A percentile compares a stretch with the other conserved stretches of the same genome.
These are phyloP conservation scores for Sminthurides aquaticus DNA, from an alignment of 2,888 invertebrate species.

Conservation along the genomic window DNA sequence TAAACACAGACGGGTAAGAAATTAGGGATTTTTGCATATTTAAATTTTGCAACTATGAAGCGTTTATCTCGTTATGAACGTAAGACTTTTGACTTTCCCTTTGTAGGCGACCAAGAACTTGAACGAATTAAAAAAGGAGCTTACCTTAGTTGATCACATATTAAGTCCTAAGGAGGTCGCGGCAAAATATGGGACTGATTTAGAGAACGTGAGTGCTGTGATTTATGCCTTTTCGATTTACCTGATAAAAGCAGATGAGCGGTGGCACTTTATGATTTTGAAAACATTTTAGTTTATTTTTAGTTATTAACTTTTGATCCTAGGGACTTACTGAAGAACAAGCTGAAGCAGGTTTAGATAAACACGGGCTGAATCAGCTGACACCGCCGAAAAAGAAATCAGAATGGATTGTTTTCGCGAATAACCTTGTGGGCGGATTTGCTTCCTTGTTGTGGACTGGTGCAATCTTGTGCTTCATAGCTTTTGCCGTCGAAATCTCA, in stretches of 20 bases:
- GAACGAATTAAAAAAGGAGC: slow-evolving; percentile 20
- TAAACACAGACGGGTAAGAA: too few species aligned
- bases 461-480: slow-evolving; percentile 93
- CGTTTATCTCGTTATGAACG: too few species aligned
- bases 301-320: background rate
- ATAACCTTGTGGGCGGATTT: slow-evolving; percentile 67
- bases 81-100: too few species aligned
- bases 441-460: slow-evolving; percentile 87
- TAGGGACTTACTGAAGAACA: slow-evolving; percentile 94
- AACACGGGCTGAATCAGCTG: slow-evolving; percentile 92
- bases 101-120: too few species aligned
- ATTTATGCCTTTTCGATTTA: too few species aligned
- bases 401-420: slow-evolving; percentile 99
- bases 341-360: slow-evolving; percentile 89
- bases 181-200: background rate
- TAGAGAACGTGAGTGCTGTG: background rate
- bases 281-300: background rate
- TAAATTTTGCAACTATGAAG: too few species aligned
- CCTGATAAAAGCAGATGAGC: too few species aligned
- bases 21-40: too few species aligned
- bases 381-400: slow-evolving; percentile 96
- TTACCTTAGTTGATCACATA: background rate
- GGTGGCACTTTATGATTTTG: too few species aligned
- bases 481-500: slow-evolving; percentile 77
- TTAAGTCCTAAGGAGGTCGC: background rate